Percentiles rank a stretch among this genome's conserved stretches.
These are phyloP conservation scores for Eulemur coronatus DNA, from an alignment of 2,797 vertebrate species.

Conservation along the genomic window DNA sequence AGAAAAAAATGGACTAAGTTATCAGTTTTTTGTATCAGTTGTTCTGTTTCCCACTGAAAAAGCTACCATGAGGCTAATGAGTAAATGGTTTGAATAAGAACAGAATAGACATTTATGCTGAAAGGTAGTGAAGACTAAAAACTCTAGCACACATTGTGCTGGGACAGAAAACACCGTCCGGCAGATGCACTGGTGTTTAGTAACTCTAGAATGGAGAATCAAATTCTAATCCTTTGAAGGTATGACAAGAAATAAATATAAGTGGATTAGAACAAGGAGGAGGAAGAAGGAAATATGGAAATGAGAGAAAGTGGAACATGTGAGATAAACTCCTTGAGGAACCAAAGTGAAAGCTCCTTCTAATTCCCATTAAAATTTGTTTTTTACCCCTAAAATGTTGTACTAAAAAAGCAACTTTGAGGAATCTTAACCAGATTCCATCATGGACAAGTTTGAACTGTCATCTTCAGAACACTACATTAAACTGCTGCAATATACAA, in stretches of 20 bases:
- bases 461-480: neutral
- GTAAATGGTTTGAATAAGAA: neutral
- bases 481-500: neutral
- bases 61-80: neutral
- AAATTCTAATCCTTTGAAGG: neutral
- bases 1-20: neutral
- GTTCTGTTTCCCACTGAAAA: neutral
- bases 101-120: neutral
- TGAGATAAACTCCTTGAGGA: neutral
- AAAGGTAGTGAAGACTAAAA: neutral
- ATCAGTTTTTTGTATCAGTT: neutral
- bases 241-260: neutral
- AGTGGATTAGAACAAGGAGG: neutral
- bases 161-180: neutral
- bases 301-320: neutral
- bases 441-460: neutral
- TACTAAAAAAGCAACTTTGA: neutral
- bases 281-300: no score
- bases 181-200: neutral
- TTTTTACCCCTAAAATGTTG: neutral
- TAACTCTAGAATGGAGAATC: neutral
- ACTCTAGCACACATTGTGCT: accelerated
- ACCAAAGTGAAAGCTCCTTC: neutral
- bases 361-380: neutral
- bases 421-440: neutral